Evolutionary conservation across 2,113 vertebrate species (phyloP), one percentile per base, ranked within the genome.

Genomic region (Crotalus tigris): DNA sequence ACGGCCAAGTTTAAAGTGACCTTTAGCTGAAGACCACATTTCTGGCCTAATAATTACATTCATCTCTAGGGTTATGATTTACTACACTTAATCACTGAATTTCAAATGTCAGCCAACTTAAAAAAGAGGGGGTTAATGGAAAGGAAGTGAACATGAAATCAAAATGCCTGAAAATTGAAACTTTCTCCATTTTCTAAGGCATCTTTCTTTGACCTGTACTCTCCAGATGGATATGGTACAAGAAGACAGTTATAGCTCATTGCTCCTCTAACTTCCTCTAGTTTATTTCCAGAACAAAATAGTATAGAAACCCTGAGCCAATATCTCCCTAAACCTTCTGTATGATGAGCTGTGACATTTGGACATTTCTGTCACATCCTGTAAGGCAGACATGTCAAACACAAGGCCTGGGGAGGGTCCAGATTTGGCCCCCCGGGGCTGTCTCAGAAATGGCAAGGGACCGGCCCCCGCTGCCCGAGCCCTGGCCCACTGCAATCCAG

Each of bases 51-150:
- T 53, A 59, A 87, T 26, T 51, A 59, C 93, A 55, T 33, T 91
- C 90, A 59, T 88, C 57, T 92, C 89, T 0, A 21, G 26, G 75
- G 57, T 75, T 53, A 24, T 46, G 0, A 44, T 57, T 88, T 55
- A n/a, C 11, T n/a, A 85, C 54, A 1, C 91, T 93, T 94, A 57
- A 93, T 88, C 91, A 58, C 69, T 88, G 87, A 13, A 9, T 57
- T 8, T 92, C 59, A 90, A 95, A 93, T 11, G 39, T 91, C 85
- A 90, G 33, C 9, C 4, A 23, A 1, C 5, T 94, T 75, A 1
- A 33, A 10, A 1, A 81, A 39, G 11, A 13, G 12, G 9, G 17
- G 59, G 7, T 44, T 55, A 44, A 8, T 13, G 2, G 21, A 64
- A 9, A 91, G 33, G 49, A 93, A 87, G 69, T 54, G 58, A n/a